phyloP scores from a whole-genome alignment of 2,888 invertebrate genomes.

The Drosophila longiperda region DNA sequence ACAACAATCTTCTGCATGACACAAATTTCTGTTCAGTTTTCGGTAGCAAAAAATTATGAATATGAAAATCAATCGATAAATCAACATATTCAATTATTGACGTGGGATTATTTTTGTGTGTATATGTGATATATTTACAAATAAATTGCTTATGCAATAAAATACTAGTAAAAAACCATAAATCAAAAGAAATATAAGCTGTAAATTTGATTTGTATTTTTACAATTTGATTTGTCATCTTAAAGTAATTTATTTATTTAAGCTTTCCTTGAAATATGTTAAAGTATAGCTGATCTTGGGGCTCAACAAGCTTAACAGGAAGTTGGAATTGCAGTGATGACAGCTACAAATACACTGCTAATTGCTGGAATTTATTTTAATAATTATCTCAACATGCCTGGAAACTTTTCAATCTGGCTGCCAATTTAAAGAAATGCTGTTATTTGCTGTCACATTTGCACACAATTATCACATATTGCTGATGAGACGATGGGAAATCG shows the following conservation, averaged over 20 bases:
- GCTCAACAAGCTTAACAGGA: background rate
- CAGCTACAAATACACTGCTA: background rate
- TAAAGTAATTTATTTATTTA: background rate
- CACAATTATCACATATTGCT: background rate
- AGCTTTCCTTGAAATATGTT: background rate
- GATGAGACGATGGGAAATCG: background rate
- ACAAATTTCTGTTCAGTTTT: conserved; percentile 15
- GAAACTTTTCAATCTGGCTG: background rate
- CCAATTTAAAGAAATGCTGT: background rate
- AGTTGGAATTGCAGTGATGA: background rate
- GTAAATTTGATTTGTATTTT: background rate
- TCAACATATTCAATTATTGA: conserved; percentile 11
- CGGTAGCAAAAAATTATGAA: conserved; percentile 19
- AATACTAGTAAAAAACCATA: background rate
- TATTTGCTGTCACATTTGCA: background rate
- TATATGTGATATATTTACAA: background rate
- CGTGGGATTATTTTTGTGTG: conserved; percentile 28
- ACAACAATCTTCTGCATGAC: conserved; percentile 7
- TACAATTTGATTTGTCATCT: background rate
- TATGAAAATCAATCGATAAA: conserved; percentile 24
- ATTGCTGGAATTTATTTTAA: no score
- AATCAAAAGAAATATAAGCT: background rate
- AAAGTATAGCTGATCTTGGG: background rate
- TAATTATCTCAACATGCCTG: background rate
- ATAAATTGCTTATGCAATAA: background rate